Percentiles rank a stretch among this genome's conserved stretches.
Conservation (phyloP, 2,797 vertebrate species). For the Myotis myotis region DNA sequence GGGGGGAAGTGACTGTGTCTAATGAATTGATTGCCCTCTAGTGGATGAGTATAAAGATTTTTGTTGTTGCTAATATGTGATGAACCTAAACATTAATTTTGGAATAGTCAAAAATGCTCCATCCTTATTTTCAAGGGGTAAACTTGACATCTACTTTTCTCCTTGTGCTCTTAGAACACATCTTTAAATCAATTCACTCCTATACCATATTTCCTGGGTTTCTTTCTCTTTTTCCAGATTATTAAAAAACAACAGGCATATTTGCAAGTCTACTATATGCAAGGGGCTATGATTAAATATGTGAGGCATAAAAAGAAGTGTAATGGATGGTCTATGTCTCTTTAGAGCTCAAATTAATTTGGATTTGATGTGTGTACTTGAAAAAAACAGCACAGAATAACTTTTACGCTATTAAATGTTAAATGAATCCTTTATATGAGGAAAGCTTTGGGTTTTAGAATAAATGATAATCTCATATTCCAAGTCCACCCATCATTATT, state of each 20-base stretch:
- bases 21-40: constrained; percentile 77
- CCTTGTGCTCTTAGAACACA: neutral
- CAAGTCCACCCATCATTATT: neutral
- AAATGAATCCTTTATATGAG: neutral
- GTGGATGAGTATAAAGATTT: constrained; percentile 67
- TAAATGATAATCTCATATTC: neutral
- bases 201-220: neutral
- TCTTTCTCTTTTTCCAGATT: neutral
- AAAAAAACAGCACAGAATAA: neutral
- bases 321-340: neutral
- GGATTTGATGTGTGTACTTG: neutral
- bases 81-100: constrained; percentile 10
- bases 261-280: neutral
- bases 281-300: neutral
- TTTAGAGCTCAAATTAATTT: neutral
- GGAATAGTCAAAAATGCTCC: constrained; percentile 5
- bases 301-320: neutral
- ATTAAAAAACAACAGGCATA: neutral
- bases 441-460: neutral
- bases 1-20: constrained; percentile 12
- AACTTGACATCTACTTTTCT: neutral
- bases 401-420: neutral
- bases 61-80: constrained; percentile 1
- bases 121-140: constrained; percentile 5
- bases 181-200: neutral